Base-by-base conservation (phyloP, 1,140 invertebrate genomes). In the Lepidurus arcticus region DNA sequence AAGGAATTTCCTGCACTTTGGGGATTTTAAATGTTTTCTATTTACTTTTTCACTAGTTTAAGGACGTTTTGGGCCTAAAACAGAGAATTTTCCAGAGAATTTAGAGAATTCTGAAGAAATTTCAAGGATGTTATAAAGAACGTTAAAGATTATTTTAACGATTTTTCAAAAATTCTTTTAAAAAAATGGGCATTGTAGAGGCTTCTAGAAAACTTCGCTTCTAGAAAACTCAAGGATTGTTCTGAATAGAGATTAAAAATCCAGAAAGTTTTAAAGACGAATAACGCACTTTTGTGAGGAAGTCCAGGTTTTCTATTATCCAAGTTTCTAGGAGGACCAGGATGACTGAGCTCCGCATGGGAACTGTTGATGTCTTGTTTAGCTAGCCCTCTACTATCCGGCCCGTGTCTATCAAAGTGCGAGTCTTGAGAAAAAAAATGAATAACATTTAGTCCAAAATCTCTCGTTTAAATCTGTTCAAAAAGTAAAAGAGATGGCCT, bases 251-350 rank as follows among this genome's bases (percentile, higher is more conserved):
- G 26, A 10, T 42, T 10, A 42, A 26, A 11, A 13, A 11, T 74
- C 10, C 73, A 1, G 10, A 10, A 26, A 21, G 73, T 42, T 11
- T 11, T 21, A 21, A 74, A 44, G 74, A 11, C 43, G 65, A 73
- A 5, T n/a, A 75, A 75, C 43, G 43, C 10, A 75, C 74, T 75
- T 42, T 75, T 42, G 10, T 75, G 34, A 42, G 74, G 3, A 16
- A 24, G 43, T 42, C 47, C 75, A 76, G 73, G 16, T 78, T 45
- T 65, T 16, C 53, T 65, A 65, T 65, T 65, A 65, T 65, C 53
- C 21, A 65, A 21, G 53, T 65, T 65, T 65, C 53, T 65, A 65
- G 53, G 5, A 13, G 53, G 53, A 65, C 53, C 53, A 21, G 53
- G 13, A n/a, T 65, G 53, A 21, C 21, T 65, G 53, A 21, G 21